Evolutionary conservation across 2,113 vertebrate species (phyloP).

Genomic region (Corydoras sp.): DNA sequence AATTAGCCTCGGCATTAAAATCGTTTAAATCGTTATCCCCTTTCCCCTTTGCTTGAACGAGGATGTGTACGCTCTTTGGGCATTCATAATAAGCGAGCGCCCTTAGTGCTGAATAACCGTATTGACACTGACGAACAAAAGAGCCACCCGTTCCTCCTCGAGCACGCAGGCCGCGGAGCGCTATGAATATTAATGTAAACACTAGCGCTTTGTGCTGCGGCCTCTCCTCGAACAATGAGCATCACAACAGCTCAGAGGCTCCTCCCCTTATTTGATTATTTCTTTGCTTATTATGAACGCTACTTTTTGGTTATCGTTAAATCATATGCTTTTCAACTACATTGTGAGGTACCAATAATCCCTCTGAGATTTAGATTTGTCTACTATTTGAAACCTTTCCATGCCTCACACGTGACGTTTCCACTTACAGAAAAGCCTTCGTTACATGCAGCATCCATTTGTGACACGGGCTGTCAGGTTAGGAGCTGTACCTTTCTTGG

Average conservation of each 20-base stretch:
- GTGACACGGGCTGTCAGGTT: not conserved
- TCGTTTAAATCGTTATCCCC: slow-evolving; percentile 40
- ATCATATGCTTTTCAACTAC: too few relatives aligned
- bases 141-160: slow-evolving; percentile 76
- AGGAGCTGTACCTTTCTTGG: too few relatives aligned
- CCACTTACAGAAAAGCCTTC: too few relatives aligned
- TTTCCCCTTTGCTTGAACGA: slow-evolving; percentile 42
- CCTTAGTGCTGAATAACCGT: slow-evolving; percentile 76
- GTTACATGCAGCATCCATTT: too few relatives aligned
- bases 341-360: too few relatives aligned
- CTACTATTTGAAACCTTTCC: too few relatives aligned
- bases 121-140: slow-evolving; percentile 76
- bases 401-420: too few relatives aligned
- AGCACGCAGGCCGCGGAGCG: slow-evolving; percentile 68
- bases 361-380: too few relatives aligned
- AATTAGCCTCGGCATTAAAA: not conserved
- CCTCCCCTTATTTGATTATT: too few relatives aligned
- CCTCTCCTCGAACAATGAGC: slow-evolving; percentile 70
- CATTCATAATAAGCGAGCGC: slow-evolving; percentile 60
- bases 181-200: slow-evolving; percentile 82
- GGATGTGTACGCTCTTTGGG: slow-evolving; percentile 58
- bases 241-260: slow-evolving; percentile 52
- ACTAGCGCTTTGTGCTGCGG: slow-evolving; percentile 75
- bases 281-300: too few relatives aligned
- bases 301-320: too few relatives aligned